Base-by-base conservation (phyloP, 2,797 vertebrate species). In the Mycteria americana region DNA sequence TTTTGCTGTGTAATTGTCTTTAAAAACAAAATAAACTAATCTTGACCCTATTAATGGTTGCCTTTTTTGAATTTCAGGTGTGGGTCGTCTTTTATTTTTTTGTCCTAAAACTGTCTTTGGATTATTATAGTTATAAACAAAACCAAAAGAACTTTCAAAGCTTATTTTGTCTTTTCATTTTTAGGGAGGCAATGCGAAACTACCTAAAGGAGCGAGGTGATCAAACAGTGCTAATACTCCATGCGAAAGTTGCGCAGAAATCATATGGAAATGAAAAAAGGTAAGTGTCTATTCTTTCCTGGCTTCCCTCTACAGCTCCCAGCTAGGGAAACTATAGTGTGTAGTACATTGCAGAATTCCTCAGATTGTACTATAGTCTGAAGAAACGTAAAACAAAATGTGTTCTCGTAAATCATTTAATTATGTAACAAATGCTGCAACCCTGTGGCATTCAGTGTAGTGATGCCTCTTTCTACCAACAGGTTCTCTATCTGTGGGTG, bases 171-270 rank as follows among this genome's bases (percentile, higher is more conserved):
- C 91, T 94, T 97, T 91, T 88, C 83, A 65, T 96, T 97, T 95
- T 93, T 98, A 99, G 99, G 98, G 99, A 99, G 99, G 99, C 99
- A 85, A 99, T 99, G 99, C 98, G 99, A 95, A 99, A 99, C 98
- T 99, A 99, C 97, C 98, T 99, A 96, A 99, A 99, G 98, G 99
- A 99, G 97, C 98, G 99, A 98, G 99, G 99, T 35, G 99, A 99
- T 99, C 99, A 99, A 98, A 99, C 99, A 50, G 99, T 99, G 93
- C 99, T 99, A 97, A 99, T 99, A 97, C 99, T 99, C 96, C 99
- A 99, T 17, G 99, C 99, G 9, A 99, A 99, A 98, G 99, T 99
- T 98, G 99, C 99, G 96, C 99, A 99, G 98, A 99, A 99, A 97
- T 99, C 99, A 1, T 99, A 99, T 17, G 99, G 99, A 96, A 99